Evolutionary conservation across 53 echinoderm and acorn worm genomes (phyloP).

Genomic region (Holothuria leucospilota): DNA sequence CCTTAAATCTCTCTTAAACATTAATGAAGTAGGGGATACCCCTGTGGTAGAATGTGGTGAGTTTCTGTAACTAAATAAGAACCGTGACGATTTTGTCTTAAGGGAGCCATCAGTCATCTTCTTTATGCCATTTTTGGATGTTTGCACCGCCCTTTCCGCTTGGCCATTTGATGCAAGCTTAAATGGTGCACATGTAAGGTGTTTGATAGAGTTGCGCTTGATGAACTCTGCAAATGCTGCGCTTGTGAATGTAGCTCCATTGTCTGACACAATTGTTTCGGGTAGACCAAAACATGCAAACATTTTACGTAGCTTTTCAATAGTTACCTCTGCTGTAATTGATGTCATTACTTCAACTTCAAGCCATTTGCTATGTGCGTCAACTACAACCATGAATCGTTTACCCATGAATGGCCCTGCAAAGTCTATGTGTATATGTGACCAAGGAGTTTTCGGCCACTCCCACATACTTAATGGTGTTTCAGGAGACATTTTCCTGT

Average conservation of each 20-base stretch:
- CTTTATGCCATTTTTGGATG: slow-evolving; percentile 31
- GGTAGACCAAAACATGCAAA: slow-evolving; percentile 32
- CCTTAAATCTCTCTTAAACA: slow-evolving; percentile 7
- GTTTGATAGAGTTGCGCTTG: slow-evolving; percentile 7
- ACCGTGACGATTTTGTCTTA: slow-evolving; percentile 17
- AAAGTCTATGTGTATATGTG: background rate
- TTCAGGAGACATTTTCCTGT: background rate
- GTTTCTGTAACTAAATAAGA: slow-evolving; percentile 20
- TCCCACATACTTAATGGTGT: slow-evolving; percentile 3
- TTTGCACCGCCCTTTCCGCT: slow-evolving; percentile 40
- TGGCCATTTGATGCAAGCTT: slow-evolving; percentile 41
- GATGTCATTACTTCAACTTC: background rate
- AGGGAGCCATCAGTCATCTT: slow-evolving; percentile 36
- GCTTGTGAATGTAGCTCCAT: slow-evolving; percentile 37
- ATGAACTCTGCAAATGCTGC: background rate
- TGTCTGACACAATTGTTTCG: slow-evolving; percentile 25
- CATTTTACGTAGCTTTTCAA: slow-evolving; percentile 15
- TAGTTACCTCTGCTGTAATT: slow-evolving; percentile 2
- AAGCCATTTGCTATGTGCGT: background rate
- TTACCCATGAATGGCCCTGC: background rate
- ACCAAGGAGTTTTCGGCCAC: background rate
- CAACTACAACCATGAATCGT: background rate
- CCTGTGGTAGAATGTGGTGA: slow-evolving; percentile 41
- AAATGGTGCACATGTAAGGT: slow-evolving; percentile 18
- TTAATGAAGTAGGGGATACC: background rate